These are phyloP conservation scores for Epizoanthus fatuus DNA, from an alignment of 92 coral and sea anemone species.

Conservation along the genomic window DNA sequence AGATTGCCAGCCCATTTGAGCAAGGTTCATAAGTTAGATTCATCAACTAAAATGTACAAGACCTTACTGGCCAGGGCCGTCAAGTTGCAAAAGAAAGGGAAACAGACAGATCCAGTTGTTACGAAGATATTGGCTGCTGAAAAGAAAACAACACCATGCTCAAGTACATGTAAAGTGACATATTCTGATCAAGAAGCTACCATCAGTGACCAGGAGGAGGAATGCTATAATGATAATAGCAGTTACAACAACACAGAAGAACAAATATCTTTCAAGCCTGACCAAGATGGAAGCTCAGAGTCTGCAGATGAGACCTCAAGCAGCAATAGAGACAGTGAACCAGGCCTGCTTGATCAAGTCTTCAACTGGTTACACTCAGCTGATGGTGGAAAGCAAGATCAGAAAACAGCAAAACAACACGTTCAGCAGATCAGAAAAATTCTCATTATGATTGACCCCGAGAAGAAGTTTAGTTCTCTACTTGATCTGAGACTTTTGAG, in stretches of 20 bases:
- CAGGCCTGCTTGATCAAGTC: conserved; percentile 3
- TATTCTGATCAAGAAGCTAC: neutral
- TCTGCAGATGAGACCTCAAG: neutral
- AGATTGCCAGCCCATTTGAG: conserved; percentile 54
- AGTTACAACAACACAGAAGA: neutral
- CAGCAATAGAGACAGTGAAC: conserved; percentile 1
- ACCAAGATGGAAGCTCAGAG: conserved; percentile 10
- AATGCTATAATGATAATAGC: conserved; percentile 1
- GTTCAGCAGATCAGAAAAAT: conserved; percentile 12
- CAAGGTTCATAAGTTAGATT: conserved; percentile 25
- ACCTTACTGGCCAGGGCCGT: conserved; percentile 20
- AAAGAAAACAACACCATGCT: neutral
- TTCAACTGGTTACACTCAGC: conserved; percentile 23
- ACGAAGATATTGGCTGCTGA: neutral
- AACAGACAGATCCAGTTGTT: neutral
- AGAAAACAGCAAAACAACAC: conserved; percentile 34
- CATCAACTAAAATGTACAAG: conserved; percentile 22
- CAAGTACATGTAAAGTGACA: neutral
- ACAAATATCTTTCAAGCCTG: neutral
- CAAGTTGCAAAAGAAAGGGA: neutral
- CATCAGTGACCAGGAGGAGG: conserved; percentile 9
- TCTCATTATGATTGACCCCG: conserved; percentile 18
- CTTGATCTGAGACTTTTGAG: conserved; percentile 29
- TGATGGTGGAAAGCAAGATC: conserved; percentile 31
- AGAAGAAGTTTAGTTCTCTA: conserved; percentile 2